phyloP scores from a whole-genome alignment of 2,113 vertebrate genomes.

The Ammodytes dubius region DNA sequence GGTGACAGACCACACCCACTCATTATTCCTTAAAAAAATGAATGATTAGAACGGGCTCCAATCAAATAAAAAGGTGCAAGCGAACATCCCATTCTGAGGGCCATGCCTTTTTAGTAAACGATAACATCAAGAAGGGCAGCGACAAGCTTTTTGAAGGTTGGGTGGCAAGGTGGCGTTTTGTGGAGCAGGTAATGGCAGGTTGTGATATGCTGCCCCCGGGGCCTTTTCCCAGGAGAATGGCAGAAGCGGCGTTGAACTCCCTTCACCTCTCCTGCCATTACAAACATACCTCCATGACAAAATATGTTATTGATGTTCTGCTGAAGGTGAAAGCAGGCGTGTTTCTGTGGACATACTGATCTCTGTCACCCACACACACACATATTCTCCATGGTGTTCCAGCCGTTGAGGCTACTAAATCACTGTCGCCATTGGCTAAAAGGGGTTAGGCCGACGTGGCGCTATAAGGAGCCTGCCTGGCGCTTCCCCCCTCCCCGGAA shows the following conservation, averaged over 20 bases:
- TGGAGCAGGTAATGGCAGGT: constrained; percentile 74
- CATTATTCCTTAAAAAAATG: constrained; percentile 11
- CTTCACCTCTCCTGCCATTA: constrained; percentile 67
- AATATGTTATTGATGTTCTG: constrained; percentile 78
- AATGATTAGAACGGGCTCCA: not conserved
- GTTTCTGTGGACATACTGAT: constrained; percentile 66
- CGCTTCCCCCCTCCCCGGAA: constrained; percentile 25
- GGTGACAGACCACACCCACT: constrained; percentile 60
- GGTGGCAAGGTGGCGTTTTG: constrained; percentile 64
- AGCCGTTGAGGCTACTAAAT: constrained; percentile 63
- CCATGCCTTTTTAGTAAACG: constrained; percentile 43
- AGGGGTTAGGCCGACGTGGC: constrained; percentile 56
- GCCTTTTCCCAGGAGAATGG: constrained; percentile 67
- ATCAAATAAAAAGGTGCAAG: constrained; percentile 2
- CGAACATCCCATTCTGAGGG: constrained; percentile 8
- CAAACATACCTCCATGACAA: constrained; percentile 81
- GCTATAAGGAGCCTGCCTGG: constrained; percentile 49
- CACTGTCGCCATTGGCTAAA: constrained; percentile 65
- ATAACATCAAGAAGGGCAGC: constrained; percentile 46
- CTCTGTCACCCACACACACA: constrained; percentile 16
- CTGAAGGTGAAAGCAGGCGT: constrained; percentile 77
- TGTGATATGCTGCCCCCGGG: constrained; percentile 72
- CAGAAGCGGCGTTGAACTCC: constrained; percentile 63
- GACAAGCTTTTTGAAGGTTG: constrained; percentile 51
- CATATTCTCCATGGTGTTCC: constrained; percentile 17